Evolutionary conservation across 2,888 invertebrate genomes (phyloP), one percentile per base, ranked within the genome.

Genomic region (Crematogaster levior): DNA sequence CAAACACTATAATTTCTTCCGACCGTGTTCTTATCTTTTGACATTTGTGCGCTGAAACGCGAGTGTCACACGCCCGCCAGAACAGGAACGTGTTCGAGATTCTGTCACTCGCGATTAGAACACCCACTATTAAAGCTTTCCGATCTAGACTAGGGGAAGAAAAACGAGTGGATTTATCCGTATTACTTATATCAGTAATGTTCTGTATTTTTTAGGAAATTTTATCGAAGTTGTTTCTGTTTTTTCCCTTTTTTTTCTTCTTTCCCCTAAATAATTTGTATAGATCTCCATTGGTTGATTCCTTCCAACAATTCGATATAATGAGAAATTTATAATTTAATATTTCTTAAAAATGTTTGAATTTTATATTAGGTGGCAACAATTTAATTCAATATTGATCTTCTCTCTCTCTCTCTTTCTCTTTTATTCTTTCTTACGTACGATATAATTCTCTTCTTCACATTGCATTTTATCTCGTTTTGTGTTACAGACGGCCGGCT

Each of bases 1-100:
- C 84, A 88, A 89, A 87, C 87, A 83, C 83, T 83, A 80, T 89
- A 88, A 88, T 87, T 89, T 84, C 84, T 81, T 84, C 80, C 77
- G 73, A 70, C 48, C 81, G 58, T 65, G 70, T 58, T 80, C 86
- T 88, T 89, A 88, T 88, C 87, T 83, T 15, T 34, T 53, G 82
- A 53, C 77, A 40, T 84, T 86, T 84, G 87, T 68, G 79, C 61
- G 66, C 68, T 81, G 82, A 88, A 84, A 89, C 86, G 88, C 85
- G 86, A 51, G 79, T 83, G 86, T 87, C 87, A 82, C 46, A 61
- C 34, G 46, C 53, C 53, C 60, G 40, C 27, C 30, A 24, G 34
- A 18, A 5, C 61, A 65, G 60, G 66, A 72, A 56, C 80, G 79
- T 79, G 65, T 72, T 84, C 63, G 84, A 86, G 83, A 82, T 85